phyloP scores from a whole-genome alignment of 2,888 invertebrate genomes.

The Andrena minutula region DNA sequence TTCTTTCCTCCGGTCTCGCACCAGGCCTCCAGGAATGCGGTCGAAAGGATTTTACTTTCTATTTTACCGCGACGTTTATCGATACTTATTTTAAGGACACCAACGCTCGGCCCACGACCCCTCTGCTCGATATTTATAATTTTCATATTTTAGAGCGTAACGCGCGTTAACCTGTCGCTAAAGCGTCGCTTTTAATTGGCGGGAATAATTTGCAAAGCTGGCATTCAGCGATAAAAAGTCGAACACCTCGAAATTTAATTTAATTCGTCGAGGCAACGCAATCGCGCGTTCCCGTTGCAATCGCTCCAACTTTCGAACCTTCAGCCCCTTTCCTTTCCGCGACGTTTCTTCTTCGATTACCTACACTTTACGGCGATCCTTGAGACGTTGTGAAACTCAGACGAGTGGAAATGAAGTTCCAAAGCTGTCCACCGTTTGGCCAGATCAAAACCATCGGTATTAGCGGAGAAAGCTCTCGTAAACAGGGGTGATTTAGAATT shows the following conservation, averaged over 20 bases:
- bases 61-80: conserved; percentile 75
- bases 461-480: conserved; percentile 69
- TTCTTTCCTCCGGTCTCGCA: conserved; percentile 64
- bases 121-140: conserved; percentile 56
- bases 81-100: conserved; percentile 73
- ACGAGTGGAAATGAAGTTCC: neutral
- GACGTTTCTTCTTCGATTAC: neutral
- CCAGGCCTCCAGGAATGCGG: conserved; percentile 72
- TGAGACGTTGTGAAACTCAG: neutral
- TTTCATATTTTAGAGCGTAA: conserved; percentile 44
- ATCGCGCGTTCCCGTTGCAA: neutral
- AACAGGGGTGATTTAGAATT: conserved; percentile 80
- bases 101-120: conserved; percentile 37
- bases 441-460: conserved; percentile 70
- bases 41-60: conserved; percentile 74
- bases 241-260: neutral
- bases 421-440: conserved; percentile 38
- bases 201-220: neutral
- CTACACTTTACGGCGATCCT: neutral
- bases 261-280: neutral
- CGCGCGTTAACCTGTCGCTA: conserved; percentile 14
- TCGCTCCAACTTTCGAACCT: neutral
- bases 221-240: neutral
- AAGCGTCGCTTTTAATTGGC: conserved; percentile 19
- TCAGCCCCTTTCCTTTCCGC: neutral